Evolutionary conservation across 2,888 invertebrate genomes (phyloP), one percentile per base, ranked within the genome.

Genomic region (Pseudeuparius sepicola): DNA sequence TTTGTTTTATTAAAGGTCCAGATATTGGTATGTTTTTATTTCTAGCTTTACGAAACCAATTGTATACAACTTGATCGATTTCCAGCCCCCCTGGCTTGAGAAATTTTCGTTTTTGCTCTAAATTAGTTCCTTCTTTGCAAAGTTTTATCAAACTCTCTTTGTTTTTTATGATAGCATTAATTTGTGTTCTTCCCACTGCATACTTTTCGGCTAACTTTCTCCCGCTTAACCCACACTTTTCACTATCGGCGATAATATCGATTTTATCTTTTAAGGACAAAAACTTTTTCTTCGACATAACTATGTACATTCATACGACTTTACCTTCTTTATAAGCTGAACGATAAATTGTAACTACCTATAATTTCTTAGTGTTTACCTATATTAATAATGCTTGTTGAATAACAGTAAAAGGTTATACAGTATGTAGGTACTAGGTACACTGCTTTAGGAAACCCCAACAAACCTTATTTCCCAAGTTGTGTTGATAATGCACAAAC

Each of bases 11-110:
- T 26, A 36, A 17, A 7, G 25, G 39, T 26, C 38, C 41, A 20
- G 34, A 40, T 40, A 37, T 37, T n/a, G 34, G 34, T 14, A 37
- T 26, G n/a, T 30, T 31, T 23, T 24, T 37, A 28, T 27, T 40
- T 37, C 30, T 34, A 15, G 37, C 37, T 25, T 33, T 34, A 24
- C 37, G 37, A 24, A 37, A 37, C 34, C 34, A 40, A 34, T 23
- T 33, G 31, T 34, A 34, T 9, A 40, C 37, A 10, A 34, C 27
- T 40, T 37, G 33, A 20, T 40, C 37, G 13, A 37, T 26, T 26
- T 16, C 34, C 16, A 34, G n/a, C 31, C 28, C 34, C 13, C 10
- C 24, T 10, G 15, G 18, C 18, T 40, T 40, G n/a, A 31, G 30
- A 39, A 39, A 39, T 20, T 23, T 39, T 24, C 31, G 31, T 28